phyloP scores from a whole-genome alignment of 2,113 vertebrate species.

The Lichenostomus cassidix region DNA sequence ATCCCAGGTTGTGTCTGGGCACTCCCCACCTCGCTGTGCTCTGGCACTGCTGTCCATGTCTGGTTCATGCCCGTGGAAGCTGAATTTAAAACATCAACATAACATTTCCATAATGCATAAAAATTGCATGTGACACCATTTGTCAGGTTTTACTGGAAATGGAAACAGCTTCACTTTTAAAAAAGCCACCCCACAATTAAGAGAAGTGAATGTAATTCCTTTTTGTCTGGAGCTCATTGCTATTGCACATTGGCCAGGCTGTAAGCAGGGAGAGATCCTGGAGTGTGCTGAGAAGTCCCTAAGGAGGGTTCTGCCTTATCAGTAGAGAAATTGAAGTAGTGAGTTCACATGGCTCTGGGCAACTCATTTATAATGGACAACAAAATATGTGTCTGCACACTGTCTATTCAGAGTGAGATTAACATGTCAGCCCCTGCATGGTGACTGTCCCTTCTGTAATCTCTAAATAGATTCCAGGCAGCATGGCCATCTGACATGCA shows the following conservation, averaged over 20 bases:
- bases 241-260: fast-evolving
- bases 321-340: not conserved
- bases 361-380: not conserved
- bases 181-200: not conserved
- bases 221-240: not conserved
- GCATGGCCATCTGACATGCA: not conserved
- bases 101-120: not conserved
- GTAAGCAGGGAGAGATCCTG: not conserved
- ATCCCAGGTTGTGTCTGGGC: not conserved
- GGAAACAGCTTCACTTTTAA: not conserved
- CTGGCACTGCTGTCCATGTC: not conserved
- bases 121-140: not conserved
- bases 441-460: not conserved
- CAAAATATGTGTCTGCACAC: not conserved
- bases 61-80: not conserved
- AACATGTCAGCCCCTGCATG: not conserved
- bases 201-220: not conserved
- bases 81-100: not conserved
- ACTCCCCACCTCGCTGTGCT: not conserved
- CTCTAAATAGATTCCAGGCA: not conserved
- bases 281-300: not conserved
- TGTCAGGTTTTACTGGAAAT: not conserved
- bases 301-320: not conserved
- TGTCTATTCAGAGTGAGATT: not conserved
- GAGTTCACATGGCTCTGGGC: not conserved